phyloP scores from a whole-genome alignment of 2,888 invertebrate genomes.

The Euzophera pinguis region DNA sequence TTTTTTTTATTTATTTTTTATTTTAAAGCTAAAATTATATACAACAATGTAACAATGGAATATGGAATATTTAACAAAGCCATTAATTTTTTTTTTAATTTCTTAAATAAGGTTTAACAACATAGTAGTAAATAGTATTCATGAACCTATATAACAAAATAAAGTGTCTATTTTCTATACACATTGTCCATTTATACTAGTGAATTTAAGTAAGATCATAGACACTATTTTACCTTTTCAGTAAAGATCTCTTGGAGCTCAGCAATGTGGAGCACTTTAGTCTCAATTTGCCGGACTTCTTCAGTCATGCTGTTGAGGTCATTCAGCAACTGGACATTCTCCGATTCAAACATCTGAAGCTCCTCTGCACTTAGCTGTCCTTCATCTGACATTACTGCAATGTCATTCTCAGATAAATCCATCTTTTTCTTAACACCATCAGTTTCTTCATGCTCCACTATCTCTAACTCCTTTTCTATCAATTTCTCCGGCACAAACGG shows the following conservation, averaged over 20 bases:
- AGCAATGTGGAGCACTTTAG: conserved; percentile 96
- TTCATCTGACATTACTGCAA: conserved; percentile 76
- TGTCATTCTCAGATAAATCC: conserved; percentile 65
- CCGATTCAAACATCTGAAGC: conserved; percentile 94
- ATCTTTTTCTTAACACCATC: conserved; percentile 50
- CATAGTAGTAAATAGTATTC: no score
- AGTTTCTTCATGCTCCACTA: conserved; percentile 36
- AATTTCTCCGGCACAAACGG: conserved; percentile 47
- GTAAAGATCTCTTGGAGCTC: conserved; percentile 97
- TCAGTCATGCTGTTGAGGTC: conserved; percentile 93
- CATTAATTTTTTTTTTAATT: no score
- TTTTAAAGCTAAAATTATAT: no score
- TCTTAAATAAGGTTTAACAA: no score
- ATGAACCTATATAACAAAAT: no score
- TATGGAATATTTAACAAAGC: no score
- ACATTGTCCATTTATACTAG: no score
- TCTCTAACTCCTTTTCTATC: conserved; percentile 37
- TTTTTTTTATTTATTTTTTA: no score
- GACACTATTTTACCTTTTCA: conserved; percentile 88
- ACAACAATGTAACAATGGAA: no score
- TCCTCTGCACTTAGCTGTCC: conserved; percentile 90
- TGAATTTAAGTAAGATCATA: no score
- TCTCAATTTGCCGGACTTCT: conserved; percentile 93
- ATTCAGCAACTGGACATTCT: conserved; percentile 92
- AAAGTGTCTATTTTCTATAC: no score